Evolutionary conservation across 2,797 vertebrate genomes (phyloP).

Genomic region (Sebastes baramenuke): DNA sequence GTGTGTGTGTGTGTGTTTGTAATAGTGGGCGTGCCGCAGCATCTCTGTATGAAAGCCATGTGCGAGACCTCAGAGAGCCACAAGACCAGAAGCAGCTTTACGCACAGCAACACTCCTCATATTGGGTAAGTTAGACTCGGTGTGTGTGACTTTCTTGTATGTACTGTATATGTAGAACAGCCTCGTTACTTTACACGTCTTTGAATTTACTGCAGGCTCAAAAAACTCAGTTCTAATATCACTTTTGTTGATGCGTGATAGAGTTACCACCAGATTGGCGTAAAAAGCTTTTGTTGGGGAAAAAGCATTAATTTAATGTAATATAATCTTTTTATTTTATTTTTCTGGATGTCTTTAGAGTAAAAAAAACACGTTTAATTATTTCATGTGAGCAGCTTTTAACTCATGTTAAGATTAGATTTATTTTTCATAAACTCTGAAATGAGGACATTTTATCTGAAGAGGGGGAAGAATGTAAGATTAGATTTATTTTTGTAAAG

Average conservation of each 20-base stretch:
- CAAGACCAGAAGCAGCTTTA: slow-evolving; percentile 28
- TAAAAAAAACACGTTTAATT: neutral
- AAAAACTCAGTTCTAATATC: neutral
- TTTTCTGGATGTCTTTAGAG: neutral
- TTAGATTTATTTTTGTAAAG: no score
- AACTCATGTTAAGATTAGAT: neutral
- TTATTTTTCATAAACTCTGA: no score
- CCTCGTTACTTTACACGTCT: neutral
- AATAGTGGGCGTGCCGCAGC: slow-evolving; percentile 69
- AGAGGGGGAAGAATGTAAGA: no score
- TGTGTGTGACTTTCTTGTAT: neutral
- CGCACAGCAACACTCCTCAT: slow-evolving; percentile 1
- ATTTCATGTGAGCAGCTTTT: neutral
- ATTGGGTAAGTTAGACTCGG: slow-evolving; percentile 34
- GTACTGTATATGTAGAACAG: neutral
- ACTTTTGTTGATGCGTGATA: neutral
- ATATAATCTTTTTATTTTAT: neutral
- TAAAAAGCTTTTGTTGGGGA: neutral
- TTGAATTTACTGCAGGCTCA: neutral
- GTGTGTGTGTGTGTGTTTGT: no score
- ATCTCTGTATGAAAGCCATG: slow-evolving; percentile 67
- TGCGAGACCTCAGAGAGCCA: slow-evolving; percentile 27
- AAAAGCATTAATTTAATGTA: neutral
- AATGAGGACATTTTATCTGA: no score
- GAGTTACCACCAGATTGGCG: neutral